Evolutionary conservation across 2,888 invertebrate genomes (phyloP).

Genomic region (Phyllotreta cruciferae): DNA sequence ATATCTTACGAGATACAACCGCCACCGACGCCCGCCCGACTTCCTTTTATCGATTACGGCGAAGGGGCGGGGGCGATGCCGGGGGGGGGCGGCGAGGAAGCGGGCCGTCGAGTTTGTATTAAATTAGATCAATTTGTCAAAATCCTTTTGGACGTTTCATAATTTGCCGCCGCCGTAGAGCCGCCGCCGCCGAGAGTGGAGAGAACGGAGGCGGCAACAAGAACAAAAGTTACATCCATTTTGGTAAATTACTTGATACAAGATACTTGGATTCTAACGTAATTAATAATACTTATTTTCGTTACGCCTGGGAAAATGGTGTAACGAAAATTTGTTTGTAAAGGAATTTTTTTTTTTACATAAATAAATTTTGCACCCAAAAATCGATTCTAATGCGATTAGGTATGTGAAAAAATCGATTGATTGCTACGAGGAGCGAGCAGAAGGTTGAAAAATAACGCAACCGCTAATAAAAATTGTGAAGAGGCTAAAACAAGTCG

Average conservation of each 20-base stretch:
- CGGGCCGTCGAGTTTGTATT: constrained; percentile 42
- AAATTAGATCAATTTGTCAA: constrained; percentile 55
- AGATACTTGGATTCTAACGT: constrained; percentile 37
- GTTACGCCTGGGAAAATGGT: no score
- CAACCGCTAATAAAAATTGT: constrained; percentile 5
- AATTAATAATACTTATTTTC: no score
- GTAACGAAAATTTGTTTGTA: no score
- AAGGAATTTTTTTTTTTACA: no score
- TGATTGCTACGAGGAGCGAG: no score
- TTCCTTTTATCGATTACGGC: constrained; percentile 44
- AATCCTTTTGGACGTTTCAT: constrained; percentile 50
- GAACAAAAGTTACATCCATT: constrained; percentile 49
- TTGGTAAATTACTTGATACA: constrained; percentile 48
- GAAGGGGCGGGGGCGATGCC: no score
- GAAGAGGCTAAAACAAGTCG: no score
- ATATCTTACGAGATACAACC: constrained; percentile 31
- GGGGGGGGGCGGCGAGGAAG: no score
- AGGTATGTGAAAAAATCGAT: no score
- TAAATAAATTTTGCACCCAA: no score
- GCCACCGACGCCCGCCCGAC: constrained; percentile 29
- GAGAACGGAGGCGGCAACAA: constrained; percentile 18
- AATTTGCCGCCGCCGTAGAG: constrained; percentile 43
- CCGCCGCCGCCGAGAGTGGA: constrained; percentile 17
- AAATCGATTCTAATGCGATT: no score
- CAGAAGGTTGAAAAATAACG: constrained; percentile 1